Base-by-base conservation (phyloP, 2,113 vertebrate genomes). In the Hylia prasina region DNA sequence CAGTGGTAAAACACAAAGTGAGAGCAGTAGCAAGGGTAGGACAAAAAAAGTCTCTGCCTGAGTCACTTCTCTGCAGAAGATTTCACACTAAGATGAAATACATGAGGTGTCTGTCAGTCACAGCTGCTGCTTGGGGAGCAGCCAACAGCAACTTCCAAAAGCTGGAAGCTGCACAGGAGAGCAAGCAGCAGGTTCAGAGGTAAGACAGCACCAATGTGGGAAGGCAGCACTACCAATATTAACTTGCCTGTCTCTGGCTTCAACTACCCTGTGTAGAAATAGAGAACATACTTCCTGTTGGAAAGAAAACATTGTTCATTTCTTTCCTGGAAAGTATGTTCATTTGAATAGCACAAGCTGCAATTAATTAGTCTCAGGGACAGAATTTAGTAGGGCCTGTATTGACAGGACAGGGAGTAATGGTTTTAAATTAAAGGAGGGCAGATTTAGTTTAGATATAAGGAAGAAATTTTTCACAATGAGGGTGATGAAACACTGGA, bases 101-200 rank as follows among this genome's bases (percentile, higher is more conserved):
- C 0, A 0, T 48, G 25, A 75, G 13, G 28, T 18, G 28, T 11
- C 31, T 39, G 15, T 56, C 68, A 57, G 68, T 28, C 4, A 1
- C 0, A 0, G 40, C 42, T 50, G 25, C 51, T 63, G 64, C 44
- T 10, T 51, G 25, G 14, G 57, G 13, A 77, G 37, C 66, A 65
- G 51, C 20, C 51, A 83, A 37, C 21, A 80, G 47, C 21, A 24
- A 66, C 60, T 60, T 60, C 50, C 48, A 54, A 48, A 53, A 82
- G 50, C 19, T 75, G 45, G 13, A 64, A 64, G 30, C 19, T 47
- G 25, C 4, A 5, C 20, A 86, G 33, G 22, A 82, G 12, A 78
- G 16, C 16, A 54, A 30, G 35, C 60, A 64, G 31, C 15, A 3
- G 10, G 12, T 60, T 54, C 44, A 58, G 73, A 58, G 22, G 42